phyloP scores from a whole-genome alignment of 2,797 vertebrate species.

The Clarias fuscus region DNA sequence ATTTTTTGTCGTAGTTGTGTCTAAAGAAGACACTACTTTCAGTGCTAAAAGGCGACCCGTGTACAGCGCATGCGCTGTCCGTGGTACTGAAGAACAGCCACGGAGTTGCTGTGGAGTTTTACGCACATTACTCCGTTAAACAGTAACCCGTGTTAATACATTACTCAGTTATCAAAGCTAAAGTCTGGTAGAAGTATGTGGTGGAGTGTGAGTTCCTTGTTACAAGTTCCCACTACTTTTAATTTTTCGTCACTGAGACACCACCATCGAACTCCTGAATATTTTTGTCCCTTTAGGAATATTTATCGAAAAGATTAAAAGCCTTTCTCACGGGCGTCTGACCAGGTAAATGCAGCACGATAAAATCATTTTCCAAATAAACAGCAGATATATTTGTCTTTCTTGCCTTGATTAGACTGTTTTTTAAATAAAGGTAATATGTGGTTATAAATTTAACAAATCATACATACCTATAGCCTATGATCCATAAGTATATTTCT shows the following conservation, averaged over 20 bases:
- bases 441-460: background rate
- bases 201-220: background rate
- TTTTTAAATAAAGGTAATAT: background rate
- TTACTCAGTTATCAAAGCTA: background rate
- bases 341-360: background rate
- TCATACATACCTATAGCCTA: background rate
- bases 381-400: too few relatives aligned
- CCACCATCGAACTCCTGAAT: background rate
- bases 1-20: background rate
- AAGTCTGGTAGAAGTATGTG: background rate
- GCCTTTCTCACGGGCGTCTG: background rate
- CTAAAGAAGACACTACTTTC: background rate
- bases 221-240: background rate
- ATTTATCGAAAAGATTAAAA: background rate
- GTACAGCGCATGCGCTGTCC: conserved; percentile 73
- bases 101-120: background rate
- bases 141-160: background rate
- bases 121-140: background rate
- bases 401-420: background rate
- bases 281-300: background rate
- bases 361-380: background rate
- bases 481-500: background rate
- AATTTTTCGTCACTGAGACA: background rate
- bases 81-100: conserved; percentile 72
- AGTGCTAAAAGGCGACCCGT: background rate